Evolutionary conservation across 1,140 invertebrate genomes (phyloP).

Genomic region (Pogonus chalceus): DNA sequence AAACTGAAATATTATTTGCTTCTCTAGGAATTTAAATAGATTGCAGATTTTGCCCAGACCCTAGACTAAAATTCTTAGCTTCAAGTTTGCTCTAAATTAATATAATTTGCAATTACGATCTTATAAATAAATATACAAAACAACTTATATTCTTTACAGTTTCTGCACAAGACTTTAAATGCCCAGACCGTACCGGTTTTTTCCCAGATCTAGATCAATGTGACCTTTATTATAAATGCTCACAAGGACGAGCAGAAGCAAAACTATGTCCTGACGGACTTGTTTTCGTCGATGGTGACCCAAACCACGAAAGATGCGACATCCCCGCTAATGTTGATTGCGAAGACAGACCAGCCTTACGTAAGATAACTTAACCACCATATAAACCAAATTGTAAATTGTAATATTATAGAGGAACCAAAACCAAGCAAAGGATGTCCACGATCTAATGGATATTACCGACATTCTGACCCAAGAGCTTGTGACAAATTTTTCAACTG

Average conservation of each 20-base stretch:
- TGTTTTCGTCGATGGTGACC: slow-evolving; percentile 65
- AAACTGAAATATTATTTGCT: too few species aligned
- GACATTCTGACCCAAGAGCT: slow-evolving; percentile 61
- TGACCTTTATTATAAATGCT: slow-evolving; percentile 71
- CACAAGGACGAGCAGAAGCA: slow-evolving; percentile 51
- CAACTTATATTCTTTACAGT: background rate
- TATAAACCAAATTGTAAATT: background rate
- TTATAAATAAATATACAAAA: background rate
- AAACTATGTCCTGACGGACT: slow-evolving; percentile 72
- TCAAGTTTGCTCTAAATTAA: too few species aligned
- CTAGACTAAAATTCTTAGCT: too few species aligned
- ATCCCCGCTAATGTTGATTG: slow-evolving; percentile 72
- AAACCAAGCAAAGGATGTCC: slow-evolving; percentile 62
- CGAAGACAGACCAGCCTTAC: slow-evolving; percentile 57
- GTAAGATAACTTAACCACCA: slow-evolving; percentile 47
- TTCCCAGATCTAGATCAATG: slow-evolving; percentile 68
- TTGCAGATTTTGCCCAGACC: too few species aligned
- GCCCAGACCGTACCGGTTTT: slow-evolving; percentile 63
- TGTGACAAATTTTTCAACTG: slow-evolving; percentile 80
- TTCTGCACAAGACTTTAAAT: slow-evolving; percentile 45
- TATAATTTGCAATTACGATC: background rate
- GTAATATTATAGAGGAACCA: slow-evolving; percentile 49
- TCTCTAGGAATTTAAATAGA: too few species aligned
- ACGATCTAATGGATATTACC: slow-evolving; percentile 69
- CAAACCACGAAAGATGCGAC: slow-evolving; percentile 65